Evolutionary conservation across 2,113 vertebrate genomes (phyloP), one percentile per base, ranked within the genome.

Genomic region (Procavia capensis): DNA sequence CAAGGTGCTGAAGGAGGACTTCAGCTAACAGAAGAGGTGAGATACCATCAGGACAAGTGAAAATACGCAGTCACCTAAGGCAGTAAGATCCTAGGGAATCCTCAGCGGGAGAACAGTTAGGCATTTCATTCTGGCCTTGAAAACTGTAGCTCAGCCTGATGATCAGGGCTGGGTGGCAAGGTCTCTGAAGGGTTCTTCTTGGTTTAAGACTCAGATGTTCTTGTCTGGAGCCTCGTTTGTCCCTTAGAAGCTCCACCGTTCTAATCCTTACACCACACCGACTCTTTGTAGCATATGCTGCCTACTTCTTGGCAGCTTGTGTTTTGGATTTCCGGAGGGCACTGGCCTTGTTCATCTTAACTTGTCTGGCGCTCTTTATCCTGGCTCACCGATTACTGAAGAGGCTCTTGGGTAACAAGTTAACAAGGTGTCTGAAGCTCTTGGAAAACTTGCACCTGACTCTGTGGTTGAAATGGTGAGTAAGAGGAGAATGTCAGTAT

Each of bases 231-330:
- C 63, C 43, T 78, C 22, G 13, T 20, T 66, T 63, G 25, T 25
- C 9, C 64, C 0, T 34, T 11, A 14, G 41, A 61, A 74, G 27
- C 11, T 54, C 76, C 34, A 47, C 31, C 39, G 66, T 41, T 39
- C 61, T 92, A 41, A 85, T 45, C 66, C 9, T 81, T 43, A 0
- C 31, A 27, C 0, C 31, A 5, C 84, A 31, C 63, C 19, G 81
- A 87, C 95, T 97, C 89, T 91, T 43, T 99, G 74, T 66, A 98
- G 99, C 98, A 19, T 99, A 99, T 95, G 85, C 99, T 91, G 99
- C 98, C 24, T 99, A 99, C 97, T 99, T 99, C 92, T 98, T 99
- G 80, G 97, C 97, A 11, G 99, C 99, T 66, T 99, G 99, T 95
- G 98, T 98, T 41, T 92, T 99, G 97, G 92, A 99, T 97, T 99